Base-by-base conservation (phyloP, 2,797 vertebrate genomes). In the Bovichtus variegatus region DNA sequence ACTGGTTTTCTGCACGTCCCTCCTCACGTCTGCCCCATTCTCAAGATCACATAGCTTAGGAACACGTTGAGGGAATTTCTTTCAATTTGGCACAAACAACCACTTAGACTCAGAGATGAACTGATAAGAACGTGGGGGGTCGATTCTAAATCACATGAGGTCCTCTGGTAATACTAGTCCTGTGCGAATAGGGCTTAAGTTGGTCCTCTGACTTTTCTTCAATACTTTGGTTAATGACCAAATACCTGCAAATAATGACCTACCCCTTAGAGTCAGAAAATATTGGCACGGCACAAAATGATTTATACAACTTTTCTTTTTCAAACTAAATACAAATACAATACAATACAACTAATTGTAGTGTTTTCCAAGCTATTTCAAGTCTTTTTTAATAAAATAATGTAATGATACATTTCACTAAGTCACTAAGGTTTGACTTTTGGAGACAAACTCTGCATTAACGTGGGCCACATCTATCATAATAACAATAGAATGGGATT, bases 221-320 rank as follows among this genome's bases (percentile, higher is more conserved):
- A 19, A 44, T 44, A 9, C 10, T 23, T 50, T 50, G 47, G 47
- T 50, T 50, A 9, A 53, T 53, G 27, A 54, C 16, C 8, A 54
- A 31, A 29, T 18, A 9, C 7, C 13, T 27, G 25, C 51, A 53
- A 31, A 53, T 27, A 53, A 29, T 53, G 15, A 9, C 7, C 29
- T 53, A 53, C 16, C 23, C 15, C 10, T 51, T 13, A 31, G 15
- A 18, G 15, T 53, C 25, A 18, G 16, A 29, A 34, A 27, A 60
- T 25, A 60, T n/a, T 25, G n/a, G 15, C 40, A 44, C 8, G 10
- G 11, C 25, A 47, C 29, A 58, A 50, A 43, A 34, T 61, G 10
- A 68, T 76, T 69, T 18, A 44, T 60, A 15, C 38, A 57, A 19
- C 27, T 40, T n/a, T n/a, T 21, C 29, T 12, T 19, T 16, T 67